Evolutionary conservation across 2,797 vertebrate species (phyloP).

Genomic region (Lophura swinhoii): DNA sequence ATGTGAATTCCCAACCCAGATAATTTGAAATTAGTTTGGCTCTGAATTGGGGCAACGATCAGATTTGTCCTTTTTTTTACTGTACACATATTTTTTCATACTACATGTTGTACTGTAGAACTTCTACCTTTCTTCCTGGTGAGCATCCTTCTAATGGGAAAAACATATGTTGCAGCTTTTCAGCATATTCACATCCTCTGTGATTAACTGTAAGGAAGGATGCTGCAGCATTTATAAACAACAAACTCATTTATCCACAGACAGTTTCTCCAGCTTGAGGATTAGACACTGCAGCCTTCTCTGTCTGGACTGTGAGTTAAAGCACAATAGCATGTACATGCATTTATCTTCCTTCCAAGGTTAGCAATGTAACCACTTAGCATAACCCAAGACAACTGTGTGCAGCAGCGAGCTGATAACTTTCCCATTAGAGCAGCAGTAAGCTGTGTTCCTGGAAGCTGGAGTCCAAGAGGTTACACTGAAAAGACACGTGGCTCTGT

Average conservation of each 20-base stretch:
- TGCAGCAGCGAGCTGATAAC: background rate
- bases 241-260: background rate
- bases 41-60: background rate
- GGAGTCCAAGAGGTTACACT: background rate
- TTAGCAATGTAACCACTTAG: background rate
- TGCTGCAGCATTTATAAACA: background rate
- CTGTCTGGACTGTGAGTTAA: background rate
- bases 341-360: background rate
- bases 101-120: background rate
- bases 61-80: background rate
- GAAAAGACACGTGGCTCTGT: slow-evolving; percentile 4
- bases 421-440: background rate
- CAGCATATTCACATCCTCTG: background rate
- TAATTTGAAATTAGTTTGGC: background rate
- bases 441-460: background rate
- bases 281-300: background rate
- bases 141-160: background rate
- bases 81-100: background rate
- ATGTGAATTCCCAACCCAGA: background rate
- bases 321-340: background rate
- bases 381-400: background rate
- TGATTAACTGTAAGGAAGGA: background rate
- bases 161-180: background rate
- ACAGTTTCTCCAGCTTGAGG: background rate
- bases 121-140: background rate